These are phyloP conservation scores for Lates calcarifer DNA, from an alignment of 2,113 vertebrate genomes.

Conservation along the genomic window DNA sequence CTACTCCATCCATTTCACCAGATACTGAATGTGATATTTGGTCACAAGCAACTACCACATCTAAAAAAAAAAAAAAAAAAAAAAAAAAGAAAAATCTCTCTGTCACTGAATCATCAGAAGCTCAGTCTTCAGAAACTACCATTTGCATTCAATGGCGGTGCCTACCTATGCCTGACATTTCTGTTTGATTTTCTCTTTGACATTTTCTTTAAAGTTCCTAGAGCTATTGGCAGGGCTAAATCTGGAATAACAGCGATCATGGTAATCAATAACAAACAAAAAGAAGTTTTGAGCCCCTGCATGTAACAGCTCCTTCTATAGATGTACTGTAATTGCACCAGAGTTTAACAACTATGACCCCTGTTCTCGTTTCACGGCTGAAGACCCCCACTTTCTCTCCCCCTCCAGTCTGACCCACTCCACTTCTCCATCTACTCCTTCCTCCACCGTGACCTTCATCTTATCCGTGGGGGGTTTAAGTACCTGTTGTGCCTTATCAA, in stretches of 20 bases:
- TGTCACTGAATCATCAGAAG: neutral
- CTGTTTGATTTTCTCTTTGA: constrained; percentile 24
- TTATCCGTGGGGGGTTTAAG: constrained; percentile 36
- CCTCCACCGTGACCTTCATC: constrained; percentile 30
- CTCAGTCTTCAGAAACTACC: constrained; percentile 8
- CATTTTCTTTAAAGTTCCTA: constrained; percentile 10
- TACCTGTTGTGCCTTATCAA: constrained; percentile 47
- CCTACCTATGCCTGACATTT: constrained; percentile 25
- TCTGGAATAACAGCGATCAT: constrained; percentile 9
- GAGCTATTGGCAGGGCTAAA: neutral
- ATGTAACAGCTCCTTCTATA: constrained; percentile 9
- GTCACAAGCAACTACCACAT: neutral
- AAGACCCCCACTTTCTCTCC: constrained; percentile 3
- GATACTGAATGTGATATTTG: constrained; percentile 37
- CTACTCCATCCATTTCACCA: constrained; percentile 1
- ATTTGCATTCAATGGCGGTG: neutral
- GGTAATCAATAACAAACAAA: constrained; percentile 23
- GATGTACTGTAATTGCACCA: neutral
- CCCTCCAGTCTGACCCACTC: constrained; percentile 23
- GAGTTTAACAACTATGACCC: neutral
- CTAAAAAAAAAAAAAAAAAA: neutral
- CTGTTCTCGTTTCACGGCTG: neutral
- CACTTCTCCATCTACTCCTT: constrained; percentile 24
- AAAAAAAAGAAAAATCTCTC: neutral
- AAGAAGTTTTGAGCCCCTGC: neutral